These are phyloP conservation scores for Hipparchia semele DNA, from an alignment of 2,888 invertebrate species.

Conservation along the genomic window DNA sequence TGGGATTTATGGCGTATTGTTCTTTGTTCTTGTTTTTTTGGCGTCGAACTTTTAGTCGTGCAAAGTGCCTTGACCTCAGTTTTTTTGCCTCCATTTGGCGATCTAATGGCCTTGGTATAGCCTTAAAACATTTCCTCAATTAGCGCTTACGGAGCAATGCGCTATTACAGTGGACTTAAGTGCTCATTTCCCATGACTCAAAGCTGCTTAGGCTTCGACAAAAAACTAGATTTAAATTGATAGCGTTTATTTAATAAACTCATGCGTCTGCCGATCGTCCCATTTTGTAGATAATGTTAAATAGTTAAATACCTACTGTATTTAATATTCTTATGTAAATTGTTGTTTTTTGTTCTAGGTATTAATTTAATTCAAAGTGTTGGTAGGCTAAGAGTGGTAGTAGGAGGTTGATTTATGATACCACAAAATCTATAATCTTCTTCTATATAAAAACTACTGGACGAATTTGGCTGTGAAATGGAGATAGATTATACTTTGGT, in stretches of 20 bases:
- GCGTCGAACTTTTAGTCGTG: constrained; percentile 61
- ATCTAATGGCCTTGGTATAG: constrained; percentile 65
- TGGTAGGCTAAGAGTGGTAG: too few relatives aligned
- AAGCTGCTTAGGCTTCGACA: constrained; percentile 17
- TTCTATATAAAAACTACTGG: too few relatives aligned
- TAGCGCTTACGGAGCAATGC: constrained; percentile 49
- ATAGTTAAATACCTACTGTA: neutral
- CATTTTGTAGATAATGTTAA: constrained; percentile 4
- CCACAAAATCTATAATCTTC: too few relatives aligned
- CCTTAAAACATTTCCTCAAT: constrained; percentile 71
- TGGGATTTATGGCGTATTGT: constrained; percentile 46
- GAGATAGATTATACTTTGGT: too few relatives aligned
- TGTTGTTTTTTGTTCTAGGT: too few relatives aligned
- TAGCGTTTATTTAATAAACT: constrained; percentile 25
- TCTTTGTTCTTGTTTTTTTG: constrained; percentile 64
- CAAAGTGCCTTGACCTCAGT: constrained; percentile 66
- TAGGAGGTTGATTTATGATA: too few relatives aligned
- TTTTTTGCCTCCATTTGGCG: constrained; percentile 68
- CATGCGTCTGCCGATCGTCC: neutral
- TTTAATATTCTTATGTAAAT: too few relatives aligned
- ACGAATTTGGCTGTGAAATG: too few relatives aligned
- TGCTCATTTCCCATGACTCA: constrained; percentile 34
- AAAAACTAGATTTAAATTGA: constrained; percentile 37
- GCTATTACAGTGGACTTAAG: constrained; percentile 31
- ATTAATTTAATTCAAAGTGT: too few relatives aligned